Evolutionary conservation across 2,113 vertebrate genomes (phyloP).

Genomic region (Pristiophorus japonicus): DNA sequence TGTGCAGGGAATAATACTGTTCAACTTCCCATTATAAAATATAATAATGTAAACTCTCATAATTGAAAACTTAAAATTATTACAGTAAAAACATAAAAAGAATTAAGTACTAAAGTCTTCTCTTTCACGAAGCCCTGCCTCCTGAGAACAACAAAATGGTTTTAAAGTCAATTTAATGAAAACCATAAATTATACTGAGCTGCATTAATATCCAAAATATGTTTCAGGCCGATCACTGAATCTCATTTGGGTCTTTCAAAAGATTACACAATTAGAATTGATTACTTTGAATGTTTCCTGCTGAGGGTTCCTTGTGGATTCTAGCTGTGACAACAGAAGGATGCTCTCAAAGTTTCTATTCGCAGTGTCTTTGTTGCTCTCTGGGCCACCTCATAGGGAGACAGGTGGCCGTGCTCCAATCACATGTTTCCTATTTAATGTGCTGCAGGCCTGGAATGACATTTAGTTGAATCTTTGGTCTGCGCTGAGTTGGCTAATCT

Average conservation of each 20-base stretch:
- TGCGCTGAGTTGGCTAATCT: background rate
- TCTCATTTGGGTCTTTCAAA: conserved; percentile 16
- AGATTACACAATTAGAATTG: conserved; percentile 21
- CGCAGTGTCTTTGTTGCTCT: background rate
- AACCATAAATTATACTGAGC: background rate
- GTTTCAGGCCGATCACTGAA: background rate
- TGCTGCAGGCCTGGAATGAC: background rate
- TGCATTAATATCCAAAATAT: conserved; percentile 4
- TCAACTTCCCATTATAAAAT: background rate
- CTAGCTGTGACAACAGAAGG: background rate
- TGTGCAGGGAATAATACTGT: background rate
- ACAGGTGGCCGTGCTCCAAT: background rate
- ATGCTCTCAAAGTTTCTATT: background rate
- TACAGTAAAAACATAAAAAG: background rate
- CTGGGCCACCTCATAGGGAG: background rate
- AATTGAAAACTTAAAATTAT: conserved; percentile 1
- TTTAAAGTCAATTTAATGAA: background rate
- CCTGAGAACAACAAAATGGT: background rate
- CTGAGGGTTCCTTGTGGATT: background rate
- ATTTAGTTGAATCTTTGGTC: background rate
- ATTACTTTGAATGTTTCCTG: background rate
- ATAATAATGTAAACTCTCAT: background rate
- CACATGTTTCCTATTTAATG: background rate
- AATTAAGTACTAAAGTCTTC: background rate
- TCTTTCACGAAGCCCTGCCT: background rate